Conservation (phyloP, 1,140 invertebrate genomes). For the Pogonomyrmex californicus region DNA sequence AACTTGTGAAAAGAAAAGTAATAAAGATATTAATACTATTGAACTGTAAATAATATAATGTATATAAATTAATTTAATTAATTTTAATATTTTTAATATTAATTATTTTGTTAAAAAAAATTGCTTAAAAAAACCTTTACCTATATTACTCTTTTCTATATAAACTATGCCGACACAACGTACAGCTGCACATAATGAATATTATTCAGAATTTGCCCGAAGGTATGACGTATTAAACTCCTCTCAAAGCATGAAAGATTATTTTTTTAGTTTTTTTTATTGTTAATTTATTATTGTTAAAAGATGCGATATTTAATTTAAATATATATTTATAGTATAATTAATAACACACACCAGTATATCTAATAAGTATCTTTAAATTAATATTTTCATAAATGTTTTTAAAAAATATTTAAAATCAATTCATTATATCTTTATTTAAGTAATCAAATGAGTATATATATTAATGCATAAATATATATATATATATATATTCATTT, state of each 20-base stretch:
- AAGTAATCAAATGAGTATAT: too few species aligned
- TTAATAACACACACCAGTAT: neutral
- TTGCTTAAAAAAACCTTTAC: neutral
- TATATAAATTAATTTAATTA: neutral
- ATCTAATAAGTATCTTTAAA: neutral
- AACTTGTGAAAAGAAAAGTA: neutral
- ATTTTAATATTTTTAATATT: neutral
- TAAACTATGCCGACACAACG: neutral
- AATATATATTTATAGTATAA: neutral
- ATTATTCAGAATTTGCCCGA: neutral
- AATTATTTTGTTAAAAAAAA: neutral
- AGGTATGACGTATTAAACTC: constrained; percentile 32
- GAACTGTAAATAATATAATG: neutral
- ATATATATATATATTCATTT: neutral
- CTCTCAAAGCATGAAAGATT: neutral
- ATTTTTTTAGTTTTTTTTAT: neutral
- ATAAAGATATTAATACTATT: neutral
- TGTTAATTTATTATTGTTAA: neutral
- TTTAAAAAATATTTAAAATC: neutral
- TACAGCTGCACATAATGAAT: neutral
- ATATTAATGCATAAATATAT: neutral
- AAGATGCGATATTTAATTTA: neutral
- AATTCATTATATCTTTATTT: too few species aligned
- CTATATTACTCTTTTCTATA: neutral
- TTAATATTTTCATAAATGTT: neutral